Evolutionary conservation across 2,888 invertebrate genomes (phyloP).

Genomic region (Drosophila bunnanda): DNA sequence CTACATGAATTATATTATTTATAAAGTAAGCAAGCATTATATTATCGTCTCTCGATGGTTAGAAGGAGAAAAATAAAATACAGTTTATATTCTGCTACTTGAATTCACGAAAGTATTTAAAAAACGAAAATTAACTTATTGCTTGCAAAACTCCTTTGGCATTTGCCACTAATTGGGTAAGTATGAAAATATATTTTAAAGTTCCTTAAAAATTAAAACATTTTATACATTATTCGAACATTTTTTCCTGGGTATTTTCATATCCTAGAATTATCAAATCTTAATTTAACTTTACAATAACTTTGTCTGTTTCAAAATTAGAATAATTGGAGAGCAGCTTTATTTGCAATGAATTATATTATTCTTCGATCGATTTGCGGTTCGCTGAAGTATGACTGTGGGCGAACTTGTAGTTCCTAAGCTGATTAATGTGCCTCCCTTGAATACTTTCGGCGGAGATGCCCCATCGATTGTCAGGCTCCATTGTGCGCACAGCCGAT

Average conservation of each 20-base stretch:
- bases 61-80: no score
- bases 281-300: neutral
- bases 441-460: constrained; percentile 13
- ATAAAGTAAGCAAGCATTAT: no score
- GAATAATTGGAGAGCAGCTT: neutral
- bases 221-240: no score
- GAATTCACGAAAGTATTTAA: no score
- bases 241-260: no score
- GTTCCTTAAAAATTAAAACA: neutral
- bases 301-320: neutral
- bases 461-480: constrained; percentile 33
- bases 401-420: neutral
- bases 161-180: no score
- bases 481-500: constrained; percentile 18
- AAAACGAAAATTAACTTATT: no score
- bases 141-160: no score
- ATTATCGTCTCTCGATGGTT: no score
- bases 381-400: constrained; percentile 3
- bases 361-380: neutral
- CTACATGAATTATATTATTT: no score
- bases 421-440: constrained; percentile 23
- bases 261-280: no score
- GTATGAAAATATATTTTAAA: neutral
- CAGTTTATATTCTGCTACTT: no score
- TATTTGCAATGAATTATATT: neutral